phyloP scores from a whole-genome alignment of 2,113 vertebrate genomes.

The Prionailurus viverrinus region DNA sequence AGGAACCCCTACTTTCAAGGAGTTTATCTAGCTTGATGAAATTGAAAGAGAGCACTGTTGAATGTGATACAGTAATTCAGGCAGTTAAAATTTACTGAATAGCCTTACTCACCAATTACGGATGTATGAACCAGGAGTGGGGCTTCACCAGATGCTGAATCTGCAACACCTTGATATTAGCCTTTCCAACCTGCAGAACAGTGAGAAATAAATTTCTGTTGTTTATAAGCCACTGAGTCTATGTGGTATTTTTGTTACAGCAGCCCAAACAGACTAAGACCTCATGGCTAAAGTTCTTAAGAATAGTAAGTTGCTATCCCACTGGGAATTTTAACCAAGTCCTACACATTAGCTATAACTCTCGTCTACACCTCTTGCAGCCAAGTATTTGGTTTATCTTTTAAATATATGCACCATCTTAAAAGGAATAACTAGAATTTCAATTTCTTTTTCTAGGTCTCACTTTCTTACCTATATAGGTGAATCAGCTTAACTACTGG shows the following conservation, averaged over 20 bases:
- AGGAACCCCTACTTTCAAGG: too few species aligned
- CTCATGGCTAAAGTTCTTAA: neutral
- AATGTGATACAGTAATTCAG: neutral
- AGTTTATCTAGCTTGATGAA: neutral
- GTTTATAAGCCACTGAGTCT: neutral
- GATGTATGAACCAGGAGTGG: neutral
- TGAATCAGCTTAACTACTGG: neutral
- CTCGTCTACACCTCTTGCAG: neutral
- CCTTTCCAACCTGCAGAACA: neutral
- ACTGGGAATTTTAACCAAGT: constrained; percentile 2
- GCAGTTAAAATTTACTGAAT: neutral
- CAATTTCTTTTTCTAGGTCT: neutral
- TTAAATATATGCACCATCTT: constrained; percentile 4
- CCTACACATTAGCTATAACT: neutral
- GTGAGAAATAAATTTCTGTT: constrained; percentile 6
- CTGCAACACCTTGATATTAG: neutral
- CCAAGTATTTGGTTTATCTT: constrained; percentile 38
- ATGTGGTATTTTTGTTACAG: neutral
- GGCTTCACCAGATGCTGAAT: neutral
- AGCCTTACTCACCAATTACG: constrained; percentile 3
- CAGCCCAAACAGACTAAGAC: neutral
- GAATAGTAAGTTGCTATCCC: neutral
- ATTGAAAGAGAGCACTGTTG: neutral
- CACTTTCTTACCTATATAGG: neutral
- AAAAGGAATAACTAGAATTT: neutral